Evolutionary conservation across 2,888 invertebrate genomes (phyloP), one percentile per base, ranked within the genome.

Genomic region (Bellardia pandia): DNA sequence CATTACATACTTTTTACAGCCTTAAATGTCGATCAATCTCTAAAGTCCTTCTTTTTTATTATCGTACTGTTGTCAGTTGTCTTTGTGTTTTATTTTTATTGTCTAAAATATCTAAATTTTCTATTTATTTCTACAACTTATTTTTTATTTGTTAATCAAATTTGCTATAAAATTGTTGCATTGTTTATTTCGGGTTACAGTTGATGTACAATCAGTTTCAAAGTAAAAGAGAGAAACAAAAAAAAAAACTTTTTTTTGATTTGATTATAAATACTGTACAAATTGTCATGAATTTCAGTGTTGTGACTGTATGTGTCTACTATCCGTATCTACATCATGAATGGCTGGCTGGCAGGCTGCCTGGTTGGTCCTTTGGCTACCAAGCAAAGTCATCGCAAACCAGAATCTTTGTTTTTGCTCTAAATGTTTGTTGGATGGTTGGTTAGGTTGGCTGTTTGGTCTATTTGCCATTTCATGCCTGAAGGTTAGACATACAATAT

Each of bases 121-220:
- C 71, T 77, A 77, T 83, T 76, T 83, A 76, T 71, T 77, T 77
- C 45, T 83, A 13, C 23, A 56, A 60, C 45, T 71, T 71, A 45
- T 83, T 83, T 77, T 83, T 85, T 75, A 85, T 85, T 80, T 75
- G 79, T 56, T 80, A 75, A 80, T 80, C 79, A 85, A 85, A 85
- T 85, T 79, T 80, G 85, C 68, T 75, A 79, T 79, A 85, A 79
- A 85, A 85, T 85, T 85, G 79, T 85, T 85, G 85, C 75, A 85
- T 80, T 85, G 85, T 76, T 85, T 79, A 58, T 80, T 79, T 45
- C 75, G 62, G 62, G 33, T 53, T 69, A 75, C 74, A 80, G 37
- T 80, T 62, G 48, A 53, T 62, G 53, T 75, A 62, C 75, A 62
- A 64, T 80, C 64, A 69, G 45, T 75, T 75, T 53, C 30, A 66